Evolutionary conservation across 2,113 vertebrate genomes (phyloP).

Genomic region (Alexandromys fortis): DNA sequence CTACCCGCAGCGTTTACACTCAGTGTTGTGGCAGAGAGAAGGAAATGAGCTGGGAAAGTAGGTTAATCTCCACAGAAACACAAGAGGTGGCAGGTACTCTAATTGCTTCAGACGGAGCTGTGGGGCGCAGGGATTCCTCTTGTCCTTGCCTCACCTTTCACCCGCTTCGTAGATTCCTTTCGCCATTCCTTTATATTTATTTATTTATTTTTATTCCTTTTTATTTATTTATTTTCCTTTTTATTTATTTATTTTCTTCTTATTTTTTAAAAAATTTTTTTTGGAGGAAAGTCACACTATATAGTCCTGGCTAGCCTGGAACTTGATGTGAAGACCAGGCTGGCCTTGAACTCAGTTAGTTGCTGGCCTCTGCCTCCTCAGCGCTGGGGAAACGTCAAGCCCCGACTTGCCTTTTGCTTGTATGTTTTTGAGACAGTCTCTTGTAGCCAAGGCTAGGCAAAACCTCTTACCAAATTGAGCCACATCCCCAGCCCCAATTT

Average conservation of each 20-base stretch:
- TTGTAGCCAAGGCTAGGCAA: not conserved
- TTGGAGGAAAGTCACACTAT: not conserved
- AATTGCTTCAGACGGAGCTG: conserved; percentile 37
- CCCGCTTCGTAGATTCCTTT: not conserved
- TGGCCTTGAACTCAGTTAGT: not conserved
- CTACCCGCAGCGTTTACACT: not conserved
- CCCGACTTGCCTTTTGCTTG: not conserved
- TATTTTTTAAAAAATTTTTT: not conserved
- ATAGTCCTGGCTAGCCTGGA: not conserved
- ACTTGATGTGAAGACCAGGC: too few relatives aligned
- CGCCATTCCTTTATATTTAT: not conserved
- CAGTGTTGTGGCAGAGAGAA: not conserved
- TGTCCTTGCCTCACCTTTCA: conserved; percentile 34
- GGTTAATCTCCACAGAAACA: conserved; percentile 65
- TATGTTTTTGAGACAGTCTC: not conserved
- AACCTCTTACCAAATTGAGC: not conserved
- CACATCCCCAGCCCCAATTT: not conserved
- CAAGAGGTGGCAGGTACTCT: conserved; percentile 53
- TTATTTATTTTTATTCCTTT: too few relatives aligned
- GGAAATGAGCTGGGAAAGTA: conserved; percentile 68
- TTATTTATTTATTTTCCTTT: not conserved
- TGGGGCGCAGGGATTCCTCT: not conserved
- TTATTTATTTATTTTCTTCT: too few relatives aligned
- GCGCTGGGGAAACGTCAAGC: not conserved
- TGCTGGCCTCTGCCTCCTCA: not conserved